These are phyloP conservation scores for Bradypodion pumilum DNA, from an alignment of 2,797 vertebrate species.

Conservation along the genomic window DNA sequence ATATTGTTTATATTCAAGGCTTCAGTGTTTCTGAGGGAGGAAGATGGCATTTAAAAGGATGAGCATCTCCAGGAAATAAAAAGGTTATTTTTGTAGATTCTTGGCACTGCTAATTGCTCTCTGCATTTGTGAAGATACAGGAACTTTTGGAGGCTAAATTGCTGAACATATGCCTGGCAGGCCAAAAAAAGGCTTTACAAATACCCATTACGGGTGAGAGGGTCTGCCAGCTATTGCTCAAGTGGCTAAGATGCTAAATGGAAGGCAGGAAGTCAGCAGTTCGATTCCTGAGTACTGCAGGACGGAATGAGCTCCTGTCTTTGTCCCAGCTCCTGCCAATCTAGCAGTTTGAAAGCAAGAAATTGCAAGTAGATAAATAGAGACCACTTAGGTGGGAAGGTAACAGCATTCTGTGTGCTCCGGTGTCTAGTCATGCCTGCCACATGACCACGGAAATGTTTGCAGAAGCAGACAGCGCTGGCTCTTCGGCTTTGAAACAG, in stretches of 20 bases:
- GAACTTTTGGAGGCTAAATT: constrained; percentile 38
- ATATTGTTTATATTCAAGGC: constrained; percentile 72
- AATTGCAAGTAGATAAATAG: too few relatives aligned
- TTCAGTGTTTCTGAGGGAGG: constrained; percentile 65
- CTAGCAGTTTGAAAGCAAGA: too few relatives aligned
- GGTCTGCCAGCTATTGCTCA: not conserved
- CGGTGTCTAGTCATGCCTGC: too few relatives aligned
- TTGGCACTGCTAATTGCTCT: constrained; percentile 39
- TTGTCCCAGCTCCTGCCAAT: too few relatives aligned
- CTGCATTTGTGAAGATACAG: constrained; percentile 7
- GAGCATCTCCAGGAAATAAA: constrained; percentile 44
- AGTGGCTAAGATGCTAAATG: not conserved
- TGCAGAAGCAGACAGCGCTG: too few relatives aligned
- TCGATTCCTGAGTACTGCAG: too few relatives aligned
- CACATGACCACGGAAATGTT: too few relatives aligned
- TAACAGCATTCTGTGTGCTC: too few relatives aligned
- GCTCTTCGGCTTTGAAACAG: too few relatives aligned
- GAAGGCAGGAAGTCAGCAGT: not conserved
- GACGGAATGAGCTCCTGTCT: too few relatives aligned
- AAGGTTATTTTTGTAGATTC: constrained; percentile 66
- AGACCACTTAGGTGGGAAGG: too few relatives aligned
- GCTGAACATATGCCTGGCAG: constrained; percentile 4
- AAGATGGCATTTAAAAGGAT: constrained; percentile 69
- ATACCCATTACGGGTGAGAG: constrained; percentile 4
- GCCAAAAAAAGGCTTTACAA: constrained; percentile 7